Percentiles rank a stretch among this genome's conserved stretches.
Evolutionary conservation across 1,140 invertebrate genomes (phyloP).

Genomic region (Anoplophora glabripennis): DNA sequence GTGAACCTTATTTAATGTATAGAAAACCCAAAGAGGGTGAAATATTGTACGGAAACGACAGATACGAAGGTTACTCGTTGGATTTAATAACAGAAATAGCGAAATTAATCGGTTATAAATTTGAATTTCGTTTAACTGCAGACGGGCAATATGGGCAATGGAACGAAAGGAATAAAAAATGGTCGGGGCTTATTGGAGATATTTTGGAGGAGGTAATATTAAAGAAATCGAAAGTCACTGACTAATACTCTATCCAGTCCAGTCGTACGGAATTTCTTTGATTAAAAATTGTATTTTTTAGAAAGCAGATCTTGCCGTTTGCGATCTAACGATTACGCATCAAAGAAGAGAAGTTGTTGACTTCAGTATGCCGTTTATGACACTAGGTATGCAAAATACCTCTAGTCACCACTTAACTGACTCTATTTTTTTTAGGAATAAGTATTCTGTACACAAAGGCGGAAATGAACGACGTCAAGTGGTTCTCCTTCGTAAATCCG

Average conservation of each 20-base stretch:
- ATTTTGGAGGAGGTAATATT: conserved; percentile 69
- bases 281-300: conserved; percentile 43
- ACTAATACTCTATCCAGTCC: no score
- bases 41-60: conserved; percentile 54
- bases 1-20: conserved; percentile 71
- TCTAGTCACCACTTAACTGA: no score
- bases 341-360: conserved; percentile 79
- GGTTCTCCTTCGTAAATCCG: conserved; percentile 86
- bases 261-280: no score
- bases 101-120: conserved; percentile 73
- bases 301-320: conserved; percentile 88
- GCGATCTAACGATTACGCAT: conserved; percentile 88
- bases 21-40: conserved; percentile 49
- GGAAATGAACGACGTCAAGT: conserved; percentile 64
- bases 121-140: conserved; percentile 62
- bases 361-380: conserved; percentile 90
- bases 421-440: conserved; percentile 52
- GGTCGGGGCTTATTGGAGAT: conserved; percentile 84
- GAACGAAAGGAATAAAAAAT: conserved; percentile 64
- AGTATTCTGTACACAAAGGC: conserved; percentile 71
- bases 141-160: conserved; percentile 64
- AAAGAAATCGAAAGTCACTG: no score
- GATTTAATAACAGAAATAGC: conserved; percentile 78
- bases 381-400: conserved; percentile 54
- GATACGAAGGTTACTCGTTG: conserved; percentile 76